Evolutionary conservation across 2,797 vertebrate species (phyloP), one percentile per base, ranked within the genome.

Genomic region (Sandelia bainsii): DNA sequence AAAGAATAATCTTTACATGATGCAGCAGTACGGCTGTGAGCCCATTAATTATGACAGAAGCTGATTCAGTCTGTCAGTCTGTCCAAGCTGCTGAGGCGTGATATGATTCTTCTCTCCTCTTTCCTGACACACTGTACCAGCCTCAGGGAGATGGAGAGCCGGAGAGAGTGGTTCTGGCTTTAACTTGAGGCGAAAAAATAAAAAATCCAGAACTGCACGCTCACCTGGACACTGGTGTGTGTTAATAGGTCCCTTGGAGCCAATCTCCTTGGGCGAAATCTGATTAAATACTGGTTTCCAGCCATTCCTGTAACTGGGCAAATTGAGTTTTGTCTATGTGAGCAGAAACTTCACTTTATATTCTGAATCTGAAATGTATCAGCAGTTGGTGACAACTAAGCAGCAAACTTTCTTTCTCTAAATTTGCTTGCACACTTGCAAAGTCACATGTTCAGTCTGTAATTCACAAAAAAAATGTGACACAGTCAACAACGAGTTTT

Each of bases 161-260:
- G 1, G n/a, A 51, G 62, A 37, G 59, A 87, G 71, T 45, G 64
- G 56, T 48, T 75, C 39, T 59, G 86, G 89, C 77, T 86, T 80
- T 82, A 79, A 85, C 75, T 81, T n/a, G 60, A 77, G 80, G 83
- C 61, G 37, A 76, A 45, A 75, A 34, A 34, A 34, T 1, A 34
- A 25, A 29, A 52, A 81, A 27, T 45, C 62, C 66, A 72, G 60
- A 59, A 34, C 17, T 52, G 42, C 72, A 77, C 68, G 68, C 79
- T 80, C 82, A 88, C 80, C 85, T 87, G 82, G 82, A 85, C 80
- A 59, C 71, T 50, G 25, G 44, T 69, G 73, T 39, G 51, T 61
- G 72, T 78, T 93, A 92, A 93, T 90, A 69, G 89, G 78, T 89
- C 87, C 90, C 90, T 66, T 46, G 69, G 88, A 89, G 84, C 70